phyloP scores from a whole-genome alignment of 2,113 vertebrate genomes.

The Fukomys damarensis region DNA sequence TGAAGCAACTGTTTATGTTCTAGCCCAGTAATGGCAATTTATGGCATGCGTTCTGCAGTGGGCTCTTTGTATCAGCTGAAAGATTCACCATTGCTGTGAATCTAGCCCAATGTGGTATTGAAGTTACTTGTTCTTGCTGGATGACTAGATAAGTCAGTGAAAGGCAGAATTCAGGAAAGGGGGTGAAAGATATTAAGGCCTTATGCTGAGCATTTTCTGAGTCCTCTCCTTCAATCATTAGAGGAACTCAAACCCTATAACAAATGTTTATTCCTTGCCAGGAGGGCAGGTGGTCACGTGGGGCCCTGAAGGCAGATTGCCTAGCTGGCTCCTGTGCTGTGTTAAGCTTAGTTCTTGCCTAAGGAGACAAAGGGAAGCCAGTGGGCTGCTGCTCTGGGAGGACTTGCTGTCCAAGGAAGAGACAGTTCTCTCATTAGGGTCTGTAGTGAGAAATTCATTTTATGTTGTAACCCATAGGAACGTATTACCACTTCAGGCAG shows the following conservation, averaged over 20 bases:
- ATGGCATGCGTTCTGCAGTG: neutral
- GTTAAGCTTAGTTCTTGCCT: neutral
- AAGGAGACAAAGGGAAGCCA: neutral
- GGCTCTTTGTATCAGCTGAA: neutral
- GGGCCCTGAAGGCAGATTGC: neutral
- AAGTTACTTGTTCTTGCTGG: neutral
- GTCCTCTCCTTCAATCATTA: neutral
- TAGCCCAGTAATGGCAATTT: neutral
- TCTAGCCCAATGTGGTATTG: neutral
- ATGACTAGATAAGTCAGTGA: neutral
- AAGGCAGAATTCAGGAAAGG: neutral
- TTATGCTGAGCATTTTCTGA: neutral
- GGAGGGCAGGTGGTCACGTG: no score
- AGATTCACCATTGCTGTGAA: neutral
- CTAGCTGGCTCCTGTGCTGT: neutral
- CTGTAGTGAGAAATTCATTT: neutral
- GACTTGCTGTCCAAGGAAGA: neutral
- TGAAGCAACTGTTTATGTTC: neutral
- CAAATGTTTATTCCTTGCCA: neutral
- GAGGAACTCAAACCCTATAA: neutral
- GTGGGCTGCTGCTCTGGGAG: rapidly evolving
- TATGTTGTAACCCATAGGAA: neutral
- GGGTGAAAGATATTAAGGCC: neutral
- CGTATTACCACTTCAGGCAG: neutral
- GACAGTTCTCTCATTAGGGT: neutral